phyloP scores from a whole-genome alignment of 2,888 invertebrate genomes.

The Rhamnusium bicolor region DNA sequence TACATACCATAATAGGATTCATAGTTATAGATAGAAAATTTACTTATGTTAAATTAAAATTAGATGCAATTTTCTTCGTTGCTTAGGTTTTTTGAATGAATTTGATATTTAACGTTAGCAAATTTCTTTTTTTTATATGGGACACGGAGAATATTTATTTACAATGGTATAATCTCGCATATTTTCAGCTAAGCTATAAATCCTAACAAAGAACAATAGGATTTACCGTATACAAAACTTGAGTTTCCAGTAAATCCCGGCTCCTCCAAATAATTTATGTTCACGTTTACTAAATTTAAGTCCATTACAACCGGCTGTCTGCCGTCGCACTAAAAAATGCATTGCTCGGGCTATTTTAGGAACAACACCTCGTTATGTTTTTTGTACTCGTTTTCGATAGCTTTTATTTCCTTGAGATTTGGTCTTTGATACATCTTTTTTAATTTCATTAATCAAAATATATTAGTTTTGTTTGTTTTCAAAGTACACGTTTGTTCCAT shows the following conservation, averaged over 20 bases:
- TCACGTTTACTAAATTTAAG: constrained; percentile 9
- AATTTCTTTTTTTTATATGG: neutral
- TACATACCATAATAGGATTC: too few species aligned
- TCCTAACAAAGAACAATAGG: constrained; percentile 39
- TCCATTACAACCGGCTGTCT: constrained; percentile 9
- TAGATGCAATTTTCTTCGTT: neutral
- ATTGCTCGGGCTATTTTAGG: neutral
- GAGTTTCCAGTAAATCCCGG: neutral
- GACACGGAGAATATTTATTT: neutral
- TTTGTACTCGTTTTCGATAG: neutral
- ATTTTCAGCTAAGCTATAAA: constrained; percentile 34
- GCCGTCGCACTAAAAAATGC: constrained; percentile 1
- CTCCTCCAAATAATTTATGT: constrained; percentile 10
- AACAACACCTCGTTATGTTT: constrained; percentile 3
- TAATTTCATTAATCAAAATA: neutral
- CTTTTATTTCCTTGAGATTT: neutral
- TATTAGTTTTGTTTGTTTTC: neutral
- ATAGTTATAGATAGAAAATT: too few species aligned
- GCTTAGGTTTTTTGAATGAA: neutral
- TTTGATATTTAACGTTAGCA: neutral
- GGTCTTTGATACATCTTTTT: neutral
- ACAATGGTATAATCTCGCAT: constrained; percentile 32
- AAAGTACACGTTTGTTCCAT: neutral
- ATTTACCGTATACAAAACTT: constrained; percentile 31
- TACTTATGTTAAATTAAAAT: too few species aligned